A percentile compares a stretch with the other conserved stretches of the same genome.
Conservation (phyloP, 2,888 invertebrate genomes). For the Lepidocyrtoides sp. region DNA sequence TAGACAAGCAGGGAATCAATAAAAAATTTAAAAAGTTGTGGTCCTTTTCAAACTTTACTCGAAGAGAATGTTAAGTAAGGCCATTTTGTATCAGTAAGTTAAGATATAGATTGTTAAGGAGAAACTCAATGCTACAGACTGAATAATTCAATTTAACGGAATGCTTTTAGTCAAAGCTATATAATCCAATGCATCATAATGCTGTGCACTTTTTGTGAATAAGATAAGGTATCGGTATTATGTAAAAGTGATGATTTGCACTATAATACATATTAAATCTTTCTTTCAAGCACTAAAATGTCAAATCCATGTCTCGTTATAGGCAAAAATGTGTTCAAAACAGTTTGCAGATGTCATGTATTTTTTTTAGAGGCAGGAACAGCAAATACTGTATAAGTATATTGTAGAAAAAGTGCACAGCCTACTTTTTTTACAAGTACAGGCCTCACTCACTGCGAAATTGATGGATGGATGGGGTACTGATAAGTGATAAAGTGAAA, state of each 20-base stretch:
- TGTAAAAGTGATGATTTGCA: background rate
- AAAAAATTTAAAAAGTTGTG: too few species aligned
- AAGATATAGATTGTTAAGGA: too few species aligned
- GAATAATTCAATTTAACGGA: too few species aligned
- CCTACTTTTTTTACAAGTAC: background rate
- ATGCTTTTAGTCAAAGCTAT: too few species aligned
- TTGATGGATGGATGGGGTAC: background rate
- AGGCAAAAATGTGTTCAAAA: constrained; percentile 66
- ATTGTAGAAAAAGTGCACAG: background rate
- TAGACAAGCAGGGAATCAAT: too few species aligned
- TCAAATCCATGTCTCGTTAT: constrained; percentile 64
- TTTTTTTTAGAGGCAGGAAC: constrained; percentile 49
- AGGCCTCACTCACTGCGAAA: background rate
- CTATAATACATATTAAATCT: background rate
- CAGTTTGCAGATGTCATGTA: constrained; percentile 72
- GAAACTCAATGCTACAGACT: too few species aligned
- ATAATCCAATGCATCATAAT: background rate
- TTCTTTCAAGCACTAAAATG: constrained; percentile 50
- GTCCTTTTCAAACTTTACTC: too few species aligned
- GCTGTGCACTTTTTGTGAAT: too few species aligned
- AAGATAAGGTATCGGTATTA: background rate
- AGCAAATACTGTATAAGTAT: too few species aligned
- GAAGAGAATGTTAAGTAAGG: too few species aligned
- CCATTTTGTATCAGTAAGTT: too few species aligned
- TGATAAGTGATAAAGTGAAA: background rate